These are phyloP conservation scores for Pipistrellus pipistrellus DNA, from an alignment of 2,797 vertebrate species.

Conservation along the genomic window DNA sequence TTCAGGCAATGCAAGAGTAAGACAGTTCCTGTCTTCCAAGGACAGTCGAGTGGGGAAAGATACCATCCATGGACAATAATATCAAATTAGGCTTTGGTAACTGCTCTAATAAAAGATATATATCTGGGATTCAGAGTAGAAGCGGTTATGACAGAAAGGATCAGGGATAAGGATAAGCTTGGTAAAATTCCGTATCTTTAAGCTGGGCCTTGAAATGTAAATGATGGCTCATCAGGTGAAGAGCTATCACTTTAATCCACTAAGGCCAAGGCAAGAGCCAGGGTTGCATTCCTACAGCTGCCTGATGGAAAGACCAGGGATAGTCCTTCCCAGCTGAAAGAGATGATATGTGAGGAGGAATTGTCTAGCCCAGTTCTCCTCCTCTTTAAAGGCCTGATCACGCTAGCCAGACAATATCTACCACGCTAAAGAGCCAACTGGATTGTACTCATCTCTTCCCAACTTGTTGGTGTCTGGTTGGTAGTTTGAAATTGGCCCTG, in stretches of 20 bases:
- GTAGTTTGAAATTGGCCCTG: not conserved
- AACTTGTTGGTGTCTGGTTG: not conserved
- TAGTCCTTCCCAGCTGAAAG: not conserved
- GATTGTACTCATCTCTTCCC: not conserved
- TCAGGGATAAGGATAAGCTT: slow-evolving; percentile 5
- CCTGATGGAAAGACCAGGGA: not conserved
- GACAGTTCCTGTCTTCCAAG: not conserved
- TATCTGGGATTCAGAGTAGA: not conserved
- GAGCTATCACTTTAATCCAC: not conserved
- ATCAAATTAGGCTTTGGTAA: not conserved
- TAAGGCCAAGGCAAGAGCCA: not conserved
- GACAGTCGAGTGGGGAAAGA: not conserved
- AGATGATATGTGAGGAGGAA: not conserved
- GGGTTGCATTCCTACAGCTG: too few species aligned
- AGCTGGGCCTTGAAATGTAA: not conserved
- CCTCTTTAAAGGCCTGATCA: not conserved
- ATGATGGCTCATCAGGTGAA: not conserved
- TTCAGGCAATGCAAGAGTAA: not conserved
- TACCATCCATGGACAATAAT: not conserved
- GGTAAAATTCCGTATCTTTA: not conserved
- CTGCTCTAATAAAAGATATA: not conserved
- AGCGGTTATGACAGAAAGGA: not conserved
- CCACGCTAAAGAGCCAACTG: not conserved
- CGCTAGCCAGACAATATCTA: not conserved
- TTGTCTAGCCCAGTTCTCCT: not conserved